These are phyloP conservation scores for Protosalanx chinensis DNA, from an alignment of 2,797 vertebrate genomes.

Conservation along the genomic window DNA sequence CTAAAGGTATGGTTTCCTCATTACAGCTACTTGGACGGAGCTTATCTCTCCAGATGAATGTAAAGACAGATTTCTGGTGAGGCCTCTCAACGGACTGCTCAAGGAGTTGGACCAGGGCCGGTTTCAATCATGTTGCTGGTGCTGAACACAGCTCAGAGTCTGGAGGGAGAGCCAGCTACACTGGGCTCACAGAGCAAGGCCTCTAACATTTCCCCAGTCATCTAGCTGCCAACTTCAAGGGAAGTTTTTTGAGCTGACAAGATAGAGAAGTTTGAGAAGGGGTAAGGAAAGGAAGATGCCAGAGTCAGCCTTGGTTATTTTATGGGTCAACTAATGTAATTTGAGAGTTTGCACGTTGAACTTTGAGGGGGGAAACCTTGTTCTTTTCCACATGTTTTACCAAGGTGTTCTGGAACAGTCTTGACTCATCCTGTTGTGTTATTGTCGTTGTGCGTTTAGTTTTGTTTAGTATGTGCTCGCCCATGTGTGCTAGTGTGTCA, in stretches of 20 bases:
- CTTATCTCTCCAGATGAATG: not conserved
- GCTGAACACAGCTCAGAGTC: not conserved
- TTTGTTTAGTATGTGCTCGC: not conserved
- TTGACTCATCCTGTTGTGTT: not conserved
- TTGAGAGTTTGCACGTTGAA: conserved; percentile 45
- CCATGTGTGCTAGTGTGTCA: not conserved
- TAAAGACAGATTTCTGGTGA: not conserved
- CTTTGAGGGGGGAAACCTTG: conserved; percentile 44
- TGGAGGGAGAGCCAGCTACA: conserved; percentile 14
- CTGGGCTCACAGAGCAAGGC: conserved; percentile 10
- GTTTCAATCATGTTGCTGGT: not conserved
- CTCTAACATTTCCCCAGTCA: not conserved
- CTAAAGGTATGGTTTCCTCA: too few species aligned
- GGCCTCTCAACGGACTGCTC: not conserved
- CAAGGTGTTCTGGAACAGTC: conserved; percentile 27
- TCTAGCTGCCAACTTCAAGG: conserved; percentile 2
- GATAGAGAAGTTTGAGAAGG: conserved; percentile 14
- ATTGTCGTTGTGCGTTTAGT: not conserved
- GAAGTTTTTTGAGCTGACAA: not conserved
- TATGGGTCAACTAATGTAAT: conserved; percentile 45
- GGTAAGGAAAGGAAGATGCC: not conserved
- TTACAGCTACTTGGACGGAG: too few species aligned
- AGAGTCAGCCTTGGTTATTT: conserved; percentile 5
- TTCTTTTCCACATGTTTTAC: conserved; percentile 28
- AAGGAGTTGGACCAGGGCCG: conserved; percentile 14